Conservation (phyloP, 2,113 vertebrate genomes). For the Guaruba guarouba region DNA sequence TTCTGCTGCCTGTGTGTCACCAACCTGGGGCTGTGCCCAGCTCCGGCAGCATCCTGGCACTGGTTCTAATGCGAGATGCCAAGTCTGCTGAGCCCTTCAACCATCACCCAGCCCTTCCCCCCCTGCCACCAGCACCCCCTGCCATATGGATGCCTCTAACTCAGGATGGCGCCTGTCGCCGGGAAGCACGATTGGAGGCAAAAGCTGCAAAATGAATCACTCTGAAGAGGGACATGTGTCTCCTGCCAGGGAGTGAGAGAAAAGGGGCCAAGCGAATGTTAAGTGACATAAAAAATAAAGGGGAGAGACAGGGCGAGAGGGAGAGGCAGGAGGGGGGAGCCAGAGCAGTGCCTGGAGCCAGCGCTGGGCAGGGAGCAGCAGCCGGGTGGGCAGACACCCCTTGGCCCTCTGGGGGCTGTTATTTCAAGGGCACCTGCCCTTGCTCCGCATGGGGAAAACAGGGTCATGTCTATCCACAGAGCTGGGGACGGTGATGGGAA, state of each 20-base stretch:
- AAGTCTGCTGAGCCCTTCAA: constrained; percentile 38
- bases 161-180: constrained; percentile 26
- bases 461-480: neutral
- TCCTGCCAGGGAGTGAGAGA: constrained; percentile 57
- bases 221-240: constrained; percentile 69
- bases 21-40: constrained; percentile 53
- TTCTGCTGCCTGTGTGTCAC: constrained; percentile 15
- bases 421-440: neutral
- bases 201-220: constrained; percentile 39
- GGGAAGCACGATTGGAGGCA: neutral
- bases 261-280: constrained; percentile 13
- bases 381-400: neutral
- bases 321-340: neutral
- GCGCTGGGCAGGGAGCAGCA: neutral
- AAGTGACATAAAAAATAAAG: constrained; percentile 63
- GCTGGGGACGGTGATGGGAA: neutral
- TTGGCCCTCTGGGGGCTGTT: neutral
- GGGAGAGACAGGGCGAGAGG: constrained; percentile 1
- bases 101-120: neutral
- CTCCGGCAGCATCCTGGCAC: constrained; percentile 56
- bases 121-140: neutral
- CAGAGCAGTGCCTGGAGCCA: neutral
- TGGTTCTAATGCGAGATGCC: constrained; percentile 18
- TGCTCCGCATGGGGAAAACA: neutral
- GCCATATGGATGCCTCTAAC: constrained; percentile 63